Percentiles rank a stretch among this genome's conserved stretches.
phyloP scores from a whole-genome alignment of 2,888 invertebrate species.

The Microctonus aethiopoides region DNA sequence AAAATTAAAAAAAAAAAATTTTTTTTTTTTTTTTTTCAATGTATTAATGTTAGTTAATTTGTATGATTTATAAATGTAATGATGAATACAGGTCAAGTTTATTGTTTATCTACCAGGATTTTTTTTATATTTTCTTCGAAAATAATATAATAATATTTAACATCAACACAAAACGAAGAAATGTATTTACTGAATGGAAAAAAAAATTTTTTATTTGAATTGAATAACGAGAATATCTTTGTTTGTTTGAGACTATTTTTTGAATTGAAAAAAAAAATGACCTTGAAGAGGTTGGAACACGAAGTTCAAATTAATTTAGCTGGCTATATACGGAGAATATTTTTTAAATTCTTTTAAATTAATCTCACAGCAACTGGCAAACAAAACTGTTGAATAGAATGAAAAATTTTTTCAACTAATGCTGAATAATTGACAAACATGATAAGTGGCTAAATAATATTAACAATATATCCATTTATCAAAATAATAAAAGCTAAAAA shows the following conservation, averaged over 20 bases:
- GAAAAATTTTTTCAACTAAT: neutral
- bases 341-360: too few species aligned
- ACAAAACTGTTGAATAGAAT: neutral
- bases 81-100: too few species aligned
- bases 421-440: neutral
- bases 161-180: neutral
- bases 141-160: neutral
- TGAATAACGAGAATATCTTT: too few species aligned
- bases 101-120: neutral
- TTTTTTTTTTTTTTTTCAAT: too few species aligned
- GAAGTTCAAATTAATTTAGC: neutral
- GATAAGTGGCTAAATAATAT: neutral
- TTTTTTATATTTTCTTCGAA: neutral
- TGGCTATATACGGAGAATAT: neutral
- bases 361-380: too few species aligned
- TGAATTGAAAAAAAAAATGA: neutral
- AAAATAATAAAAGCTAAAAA: neutral
- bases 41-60: too few species aligned
- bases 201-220: too few species aligned
- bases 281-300: neutral
- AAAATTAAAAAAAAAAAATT: too few species aligned
- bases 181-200: neutral
- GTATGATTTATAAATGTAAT: too few species aligned
- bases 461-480: neutral
- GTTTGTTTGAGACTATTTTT: neutral